Evolutionary conservation across 2,888 invertebrate species (phyloP).

Genomic region (Drosophila acutilabella): DNA sequence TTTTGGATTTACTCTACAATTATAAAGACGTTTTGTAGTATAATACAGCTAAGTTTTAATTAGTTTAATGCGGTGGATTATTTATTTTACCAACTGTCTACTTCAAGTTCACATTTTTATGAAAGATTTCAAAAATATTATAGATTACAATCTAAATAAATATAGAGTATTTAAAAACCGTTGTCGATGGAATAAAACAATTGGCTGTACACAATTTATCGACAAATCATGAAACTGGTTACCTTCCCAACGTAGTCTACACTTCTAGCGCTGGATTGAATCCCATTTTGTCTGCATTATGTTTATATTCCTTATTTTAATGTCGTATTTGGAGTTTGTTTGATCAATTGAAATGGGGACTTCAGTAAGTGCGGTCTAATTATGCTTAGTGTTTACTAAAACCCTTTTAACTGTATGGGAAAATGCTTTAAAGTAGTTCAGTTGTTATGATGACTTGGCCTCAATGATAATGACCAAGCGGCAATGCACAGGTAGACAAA

Average conservation of each 20-base stretch:
- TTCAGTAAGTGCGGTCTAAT: constrained; percentile 39
- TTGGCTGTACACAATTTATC: constrained; percentile 64
- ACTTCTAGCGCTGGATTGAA: constrained; percentile 20
- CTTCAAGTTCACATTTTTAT: no score
- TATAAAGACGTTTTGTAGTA: constrained; percentile 6
- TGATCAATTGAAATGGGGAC: constrained; percentile 73
- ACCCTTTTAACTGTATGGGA: background rate
- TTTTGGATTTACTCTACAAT: constrained; percentile 3
- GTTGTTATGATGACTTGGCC: constrained; percentile 44
- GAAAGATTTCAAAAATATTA: no score
- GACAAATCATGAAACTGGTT: constrained; percentile 77
- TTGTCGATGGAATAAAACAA: background rate
- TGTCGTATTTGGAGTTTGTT: constrained; percentile 67
- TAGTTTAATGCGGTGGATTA: background rate
- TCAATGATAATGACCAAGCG: constrained; percentile 58
- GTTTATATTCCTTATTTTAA: constrained; percentile 58
- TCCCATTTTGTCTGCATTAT: constrained; percentile 41
- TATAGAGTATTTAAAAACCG: constrained; percentile 15
- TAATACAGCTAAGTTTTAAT: background rate
- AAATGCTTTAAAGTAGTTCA: constrained; percentile 28
- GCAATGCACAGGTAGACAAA: constrained; percentile 54
- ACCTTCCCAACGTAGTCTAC: constrained; percentile 56
- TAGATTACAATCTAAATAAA: background rate
- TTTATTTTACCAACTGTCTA: background rate
- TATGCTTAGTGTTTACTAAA: constrained; percentile 49